Conservation (phyloP, 2,888 invertebrate genomes). For the Apamea monoglypha region DNA sequence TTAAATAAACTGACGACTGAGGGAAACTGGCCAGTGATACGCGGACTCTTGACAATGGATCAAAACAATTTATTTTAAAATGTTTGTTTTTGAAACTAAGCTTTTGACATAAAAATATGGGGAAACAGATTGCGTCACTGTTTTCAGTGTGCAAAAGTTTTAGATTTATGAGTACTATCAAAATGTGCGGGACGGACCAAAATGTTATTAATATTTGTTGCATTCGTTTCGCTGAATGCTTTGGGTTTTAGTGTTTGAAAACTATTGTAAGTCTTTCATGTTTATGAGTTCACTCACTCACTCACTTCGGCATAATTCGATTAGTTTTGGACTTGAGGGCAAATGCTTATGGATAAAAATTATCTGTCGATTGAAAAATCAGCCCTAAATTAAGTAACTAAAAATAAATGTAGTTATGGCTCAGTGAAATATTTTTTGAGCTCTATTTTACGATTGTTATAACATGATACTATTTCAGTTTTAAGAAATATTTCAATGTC, state of each 20-base stretch:
- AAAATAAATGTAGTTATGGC: too few species aligned
- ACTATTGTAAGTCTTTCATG: background rate
- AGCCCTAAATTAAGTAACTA: too few species aligned
- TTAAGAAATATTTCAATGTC: too few species aligned
- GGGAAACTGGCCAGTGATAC: too few species aligned
- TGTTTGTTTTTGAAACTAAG: conserved; percentile 26
- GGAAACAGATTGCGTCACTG: conserved; percentile 32
- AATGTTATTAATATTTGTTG: conserved; percentile 36
- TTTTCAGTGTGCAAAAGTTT: conserved; percentile 42
- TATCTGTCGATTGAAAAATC: too few species aligned
- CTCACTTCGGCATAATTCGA: background rate
- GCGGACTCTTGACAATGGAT: background rate
- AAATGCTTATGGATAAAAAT: too few species aligned
- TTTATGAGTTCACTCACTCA: background rate
- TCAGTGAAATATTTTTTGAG: too few species aligned
- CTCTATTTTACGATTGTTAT: too few species aligned
- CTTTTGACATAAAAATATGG: conserved; percentile 36
- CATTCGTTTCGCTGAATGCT: conserved; percentile 11
- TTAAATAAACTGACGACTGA: too few species aligned
- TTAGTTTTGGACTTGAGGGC: background rate
- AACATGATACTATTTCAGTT: too few species aligned
- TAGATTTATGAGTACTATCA: conserved; percentile 37
- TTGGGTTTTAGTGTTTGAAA: background rate
- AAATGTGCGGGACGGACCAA: conserved; percentile 7
- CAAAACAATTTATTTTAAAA: conserved; percentile 22